Evolutionary conservation across 1,140 invertebrate genomes (phyloP).

Genomic region (Ips typographus): DNA sequence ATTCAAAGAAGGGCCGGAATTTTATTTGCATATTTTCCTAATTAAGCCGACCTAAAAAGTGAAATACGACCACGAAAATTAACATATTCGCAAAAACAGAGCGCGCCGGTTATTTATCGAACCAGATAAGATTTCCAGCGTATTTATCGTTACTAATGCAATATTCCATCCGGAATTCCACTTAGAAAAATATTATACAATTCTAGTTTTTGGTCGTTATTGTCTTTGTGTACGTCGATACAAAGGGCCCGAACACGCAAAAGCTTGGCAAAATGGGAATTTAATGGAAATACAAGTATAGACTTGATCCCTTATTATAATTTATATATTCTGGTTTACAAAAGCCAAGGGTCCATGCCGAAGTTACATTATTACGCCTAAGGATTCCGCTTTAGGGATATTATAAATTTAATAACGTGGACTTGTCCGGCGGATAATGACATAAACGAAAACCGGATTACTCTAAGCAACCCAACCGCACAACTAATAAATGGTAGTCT

Average conservation of each 20-base stretch:
- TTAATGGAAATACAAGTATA: slow-evolving; percentile 25
- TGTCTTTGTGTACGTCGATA: slow-evolving; percentile 15
- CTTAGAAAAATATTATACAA: no score
- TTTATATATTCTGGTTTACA: slow-evolving; percentile 24
- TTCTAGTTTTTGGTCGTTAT: slow-evolving; percentile 6
- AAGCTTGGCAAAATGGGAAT: slow-evolving; percentile 16
- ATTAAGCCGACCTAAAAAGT: slow-evolving; percentile 34
- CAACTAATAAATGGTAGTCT: no score
- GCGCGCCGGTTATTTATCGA: slow-evolving; percentile 25
- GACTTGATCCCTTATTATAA: slow-evolving; percentile 18
- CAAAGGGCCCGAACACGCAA: slow-evolving; percentile 9
- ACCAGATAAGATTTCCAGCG: slow-evolving; percentile 12
- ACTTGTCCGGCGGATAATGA: background rate
- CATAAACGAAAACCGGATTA: no score
- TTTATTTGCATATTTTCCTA: slow-evolving; percentile 36
- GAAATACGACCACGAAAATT: slow-evolving; percentile 30
- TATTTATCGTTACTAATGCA: no score
- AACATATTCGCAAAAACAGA: slow-evolving; percentile 35
- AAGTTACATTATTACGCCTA: slow-evolving; percentile 18
- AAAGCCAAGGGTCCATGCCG: slow-evolving; percentile 8
- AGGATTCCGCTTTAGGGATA: slow-evolving; percentile 15
- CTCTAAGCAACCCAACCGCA: no score
- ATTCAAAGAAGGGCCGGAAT: slow-evolving; percentile 24
- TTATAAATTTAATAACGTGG: slow-evolving; percentile 8
- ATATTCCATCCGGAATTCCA: no score